Evolutionary conservation across 2,113 vertebrate genomes (phyloP).

Genomic region (Cephalopterus ornatus): DNA sequence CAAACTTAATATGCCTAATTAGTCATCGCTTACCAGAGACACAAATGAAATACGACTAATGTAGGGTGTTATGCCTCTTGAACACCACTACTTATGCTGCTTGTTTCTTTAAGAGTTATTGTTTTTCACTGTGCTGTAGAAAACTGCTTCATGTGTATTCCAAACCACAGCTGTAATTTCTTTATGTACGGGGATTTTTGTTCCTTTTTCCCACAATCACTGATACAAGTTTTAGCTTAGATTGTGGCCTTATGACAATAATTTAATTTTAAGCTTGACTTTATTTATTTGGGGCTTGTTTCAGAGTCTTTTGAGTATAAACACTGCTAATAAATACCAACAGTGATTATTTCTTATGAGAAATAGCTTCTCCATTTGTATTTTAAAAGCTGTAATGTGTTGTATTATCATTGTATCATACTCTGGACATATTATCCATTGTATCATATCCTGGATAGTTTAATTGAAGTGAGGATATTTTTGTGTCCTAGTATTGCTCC

Average conservation of each 20-base stretch:
- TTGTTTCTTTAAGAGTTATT: not conserved
- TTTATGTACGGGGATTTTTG: not conserved
- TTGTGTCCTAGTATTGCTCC: not conserved
- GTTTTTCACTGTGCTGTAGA: not conserved
- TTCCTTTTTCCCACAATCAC: not conserved
- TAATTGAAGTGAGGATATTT: not conserved
- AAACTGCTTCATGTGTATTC: not conserved
- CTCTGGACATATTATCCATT: not conserved
- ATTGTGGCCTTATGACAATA: not conserved
- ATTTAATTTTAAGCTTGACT: not conserved
- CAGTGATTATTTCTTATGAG: not conserved
- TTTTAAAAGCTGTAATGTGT: not conserved
- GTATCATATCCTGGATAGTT: not conserved
- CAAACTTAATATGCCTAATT: not conserved
- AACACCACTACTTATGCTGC: not conserved
- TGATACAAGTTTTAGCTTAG: not conserved
- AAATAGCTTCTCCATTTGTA: not conserved
- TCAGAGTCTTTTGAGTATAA: not conserved
- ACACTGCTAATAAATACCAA: not conserved
- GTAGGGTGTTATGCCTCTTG: not conserved
- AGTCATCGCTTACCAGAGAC: not conserved
- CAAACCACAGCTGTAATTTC: conserved; percentile 17
- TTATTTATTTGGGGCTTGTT: not conserved
- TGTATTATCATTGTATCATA: not conserved
- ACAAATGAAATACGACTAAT: not conserved